A percentile compares a stretch with the other conserved stretches of the same genome.
Evolutionary conservation across 2,888 invertebrate genomes (phyloP).

Genomic region (Clusia tigrina): DNA sequence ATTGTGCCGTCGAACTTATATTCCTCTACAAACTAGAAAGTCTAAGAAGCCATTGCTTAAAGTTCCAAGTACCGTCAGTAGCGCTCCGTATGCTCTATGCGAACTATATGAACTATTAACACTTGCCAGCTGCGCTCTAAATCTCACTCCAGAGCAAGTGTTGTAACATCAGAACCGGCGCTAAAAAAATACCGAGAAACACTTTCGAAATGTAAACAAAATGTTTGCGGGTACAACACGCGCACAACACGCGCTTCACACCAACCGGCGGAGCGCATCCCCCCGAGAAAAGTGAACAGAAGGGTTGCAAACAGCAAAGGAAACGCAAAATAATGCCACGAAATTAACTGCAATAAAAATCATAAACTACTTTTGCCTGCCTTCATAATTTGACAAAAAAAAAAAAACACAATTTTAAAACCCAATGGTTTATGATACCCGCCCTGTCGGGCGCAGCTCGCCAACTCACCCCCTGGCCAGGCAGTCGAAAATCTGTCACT

Average conservation of each 20-base stretch:
- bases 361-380: slow-evolving; percentile 15
- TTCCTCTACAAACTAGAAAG: no score
- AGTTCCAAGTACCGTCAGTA: not conserved
- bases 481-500: not conserved
- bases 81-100: not conserved
- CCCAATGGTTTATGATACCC: slow-evolving; percentile 15
- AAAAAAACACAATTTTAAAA: slow-evolving; percentile 3
- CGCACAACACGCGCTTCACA: not conserved
- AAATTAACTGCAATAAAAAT: slow-evolving; percentile 28
- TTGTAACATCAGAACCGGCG: not conserved
- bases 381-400: no score
- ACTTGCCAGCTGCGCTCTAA: not conserved
- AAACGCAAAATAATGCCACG: slow-evolving; percentile 15
- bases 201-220: slow-evolving; percentile 20
- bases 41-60: not conserved
- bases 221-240: slow-evolving; percentile 23
- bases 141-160: slow-evolving; percentile 14
- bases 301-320: not conserved
- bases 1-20: no score
- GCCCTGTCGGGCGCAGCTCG: not conserved
- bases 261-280: not conserved
- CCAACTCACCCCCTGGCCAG: slow-evolving; percentile 8
- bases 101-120: not conserved
- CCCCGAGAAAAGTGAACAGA: slow-evolving; percentile 7
- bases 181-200: slow-evolving; percentile 9